Percentiles rank a stretch among this genome's conserved stretches.
Evolutionary conservation across 2,888 invertebrate species (phyloP).

Genomic region (Hydrotaea cyrtoneurina): DNA sequence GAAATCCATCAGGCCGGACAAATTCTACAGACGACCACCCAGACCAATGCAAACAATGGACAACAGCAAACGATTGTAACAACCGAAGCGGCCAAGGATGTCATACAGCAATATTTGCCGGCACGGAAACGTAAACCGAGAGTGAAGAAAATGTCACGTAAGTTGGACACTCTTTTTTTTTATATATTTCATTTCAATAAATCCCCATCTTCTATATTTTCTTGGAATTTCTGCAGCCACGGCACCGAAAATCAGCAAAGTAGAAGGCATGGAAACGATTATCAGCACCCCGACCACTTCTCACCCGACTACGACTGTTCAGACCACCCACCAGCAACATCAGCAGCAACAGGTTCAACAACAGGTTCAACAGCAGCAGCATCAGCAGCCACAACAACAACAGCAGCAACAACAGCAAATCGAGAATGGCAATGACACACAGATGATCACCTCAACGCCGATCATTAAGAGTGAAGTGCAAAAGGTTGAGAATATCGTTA

Average conservation of each 20-base stretch:
- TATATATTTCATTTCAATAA: too few relatives aligned
- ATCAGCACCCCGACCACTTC: slow-evolving; percentile 78
- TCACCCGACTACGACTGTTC: slow-evolving; percentile 70
- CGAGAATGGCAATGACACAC: slow-evolving; percentile 76
- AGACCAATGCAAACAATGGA: slow-evolving; percentile 73
- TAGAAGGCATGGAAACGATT: slow-evolving; percentile 80
- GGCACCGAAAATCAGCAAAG: slow-evolving; percentile 78
- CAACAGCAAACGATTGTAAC: slow-evolving; percentile 78
- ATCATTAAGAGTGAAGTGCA: slow-evolving; percentile 78
- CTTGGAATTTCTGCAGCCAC: slow-evolving; percentile 70
- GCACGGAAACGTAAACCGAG: slow-evolving; percentile 83
- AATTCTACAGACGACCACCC: slow-evolving; percentile 78
- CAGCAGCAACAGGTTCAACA: slow-evolving; percentile 72
- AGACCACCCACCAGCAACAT: slow-evolving; percentile 68
- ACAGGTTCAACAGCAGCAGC: slow-evolving; percentile 64
- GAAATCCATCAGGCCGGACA: slow-evolving; percentile 80
- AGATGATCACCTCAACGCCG: slow-evolving; percentile 75
- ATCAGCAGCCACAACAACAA: slow-evolving; percentile 64
- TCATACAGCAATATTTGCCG: slow-evolving; percentile 82
- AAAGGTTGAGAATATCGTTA: slow-evolving; percentile 78
- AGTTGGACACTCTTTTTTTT: slow-evolving; percentile 62
- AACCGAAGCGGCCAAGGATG: slow-evolving; percentile 79
- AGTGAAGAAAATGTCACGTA: slow-evolving; percentile 81
- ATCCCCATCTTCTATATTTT: too few relatives aligned
- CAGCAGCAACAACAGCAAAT: slow-evolving; percentile 70